Percentiles rank a stretch among this genome's conserved stretches.
These are phyloP conservation scores for Miltochrista miniata DNA, from an alignment of 2,888 invertebrate species.

Conservation along the genomic window DNA sequence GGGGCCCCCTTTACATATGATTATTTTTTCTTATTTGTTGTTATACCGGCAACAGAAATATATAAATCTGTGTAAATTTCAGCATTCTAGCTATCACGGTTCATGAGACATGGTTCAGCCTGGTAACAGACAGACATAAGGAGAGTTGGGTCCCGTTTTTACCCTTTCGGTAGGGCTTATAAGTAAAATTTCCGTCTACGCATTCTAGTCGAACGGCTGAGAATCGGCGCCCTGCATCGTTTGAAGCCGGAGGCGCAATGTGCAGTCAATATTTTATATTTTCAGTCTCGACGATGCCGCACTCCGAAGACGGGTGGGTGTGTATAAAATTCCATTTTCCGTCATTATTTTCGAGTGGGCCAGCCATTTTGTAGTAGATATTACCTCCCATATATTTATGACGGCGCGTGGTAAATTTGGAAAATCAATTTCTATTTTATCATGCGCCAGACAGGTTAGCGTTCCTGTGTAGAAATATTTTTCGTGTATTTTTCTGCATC, in stretches of 20 bases:
- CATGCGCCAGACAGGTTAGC: slow-evolving; percentile 1
- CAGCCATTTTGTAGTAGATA: slow-evolving; percentile 42
- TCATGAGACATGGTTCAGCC: too few relatives aligned
- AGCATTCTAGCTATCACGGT: too few relatives aligned
- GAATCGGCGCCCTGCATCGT: slow-evolving; percentile 23
- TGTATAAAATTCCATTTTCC: slow-evolving; percentile 62
- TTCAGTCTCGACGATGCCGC: slow-evolving; percentile 30
- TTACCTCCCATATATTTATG: slow-evolving; percentile 42
- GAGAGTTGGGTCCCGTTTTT: too few relatives aligned
- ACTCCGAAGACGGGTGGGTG: slow-evolving; percentile 33
- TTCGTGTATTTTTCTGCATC: too few relatives aligned
- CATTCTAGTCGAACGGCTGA: not conserved
- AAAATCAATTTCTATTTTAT: slow-evolving; percentile 37
- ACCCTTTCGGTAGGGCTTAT: too few relatives aligned
- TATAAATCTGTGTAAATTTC: too few relatives aligned
- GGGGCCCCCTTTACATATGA: too few relatives aligned
- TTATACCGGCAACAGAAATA: too few relatives aligned
- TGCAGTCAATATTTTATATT: slow-evolving; percentile 59
- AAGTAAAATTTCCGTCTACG: too few relatives aligned
- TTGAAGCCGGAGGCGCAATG: slow-evolving; percentile 21
- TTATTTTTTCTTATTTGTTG: too few relatives aligned
- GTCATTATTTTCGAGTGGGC: slow-evolving; percentile 72
- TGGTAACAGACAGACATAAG: too few relatives aligned
- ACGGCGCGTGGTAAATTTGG: slow-evolving; percentile 28
- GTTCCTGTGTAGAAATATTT: not conserved